phyloP scores from a whole-genome alignment of 1,140 invertebrate species.

The Hestina assimilis region DNA sequence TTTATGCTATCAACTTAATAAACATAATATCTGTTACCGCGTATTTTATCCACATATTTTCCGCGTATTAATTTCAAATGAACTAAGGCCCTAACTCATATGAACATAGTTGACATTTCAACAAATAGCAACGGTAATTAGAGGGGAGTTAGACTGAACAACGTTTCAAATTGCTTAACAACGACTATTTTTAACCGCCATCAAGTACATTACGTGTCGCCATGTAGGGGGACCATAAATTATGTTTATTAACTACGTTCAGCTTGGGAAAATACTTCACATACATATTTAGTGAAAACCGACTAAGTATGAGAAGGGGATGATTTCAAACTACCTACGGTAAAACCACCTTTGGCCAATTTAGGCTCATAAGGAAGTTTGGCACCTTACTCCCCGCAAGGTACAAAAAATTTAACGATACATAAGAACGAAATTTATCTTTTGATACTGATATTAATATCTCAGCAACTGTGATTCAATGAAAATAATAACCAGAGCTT shows the following conservation, averaged over 20 bases:
- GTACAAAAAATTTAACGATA: no score
- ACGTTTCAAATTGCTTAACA: constrained; percentile 13
- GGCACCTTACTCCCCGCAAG: no score
- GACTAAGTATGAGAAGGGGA: no score
- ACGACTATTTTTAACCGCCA: constrained; percentile 6
- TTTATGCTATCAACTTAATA: neutral
- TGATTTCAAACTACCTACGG: no score
- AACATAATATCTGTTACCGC: neutral
- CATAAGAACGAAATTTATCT: no score
- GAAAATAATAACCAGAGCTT: no score
- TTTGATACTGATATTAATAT: no score
- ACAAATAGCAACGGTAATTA: neutral
- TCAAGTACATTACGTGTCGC: neutral
- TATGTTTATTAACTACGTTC: neutral
- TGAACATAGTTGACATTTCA: neutral
- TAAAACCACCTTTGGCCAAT: no score
- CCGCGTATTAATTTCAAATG: neutral
- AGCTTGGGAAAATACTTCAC: no score
- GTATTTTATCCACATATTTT: neutral
- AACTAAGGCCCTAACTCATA: neutral
- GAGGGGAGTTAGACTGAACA: constrained; percentile 1
- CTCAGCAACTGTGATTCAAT: no score
- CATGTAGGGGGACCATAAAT: neutral
- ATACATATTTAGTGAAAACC: no score
- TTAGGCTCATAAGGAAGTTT: no score